Evolutionary conservation across 2,888 invertebrate genomes (phyloP).

Genomic region (Yponomeuta malinellus): DNA sequence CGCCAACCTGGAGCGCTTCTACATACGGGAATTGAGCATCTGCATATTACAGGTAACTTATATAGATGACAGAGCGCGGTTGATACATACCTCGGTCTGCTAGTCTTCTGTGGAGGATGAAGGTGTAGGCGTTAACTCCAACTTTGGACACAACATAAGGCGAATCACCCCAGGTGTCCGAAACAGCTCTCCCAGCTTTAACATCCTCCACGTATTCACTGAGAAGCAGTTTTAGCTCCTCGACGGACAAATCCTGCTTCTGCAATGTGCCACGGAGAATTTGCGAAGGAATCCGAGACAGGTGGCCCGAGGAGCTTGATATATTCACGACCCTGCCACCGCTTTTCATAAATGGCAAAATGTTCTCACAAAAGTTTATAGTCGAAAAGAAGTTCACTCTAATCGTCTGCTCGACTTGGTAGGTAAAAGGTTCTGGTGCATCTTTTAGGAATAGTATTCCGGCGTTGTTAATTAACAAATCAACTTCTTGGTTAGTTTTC

Average conservation of each 20-base stretch:
- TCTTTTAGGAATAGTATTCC: constrained; percentile 66
- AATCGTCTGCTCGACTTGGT: constrained; percentile 54
- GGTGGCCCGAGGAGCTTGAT: constrained; percentile 81
- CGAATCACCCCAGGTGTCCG: constrained; percentile 75
- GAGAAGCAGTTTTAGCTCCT: constrained; percentile 75
- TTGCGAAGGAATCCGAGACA: constrained; percentile 76
- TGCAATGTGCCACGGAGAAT: constrained; percentile 64
- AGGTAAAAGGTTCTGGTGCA: constrained; percentile 33
- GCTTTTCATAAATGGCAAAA: constrained; percentile 80
- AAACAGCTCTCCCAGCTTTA: constrained; percentile 36
- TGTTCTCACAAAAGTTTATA: constrained; percentile 66
- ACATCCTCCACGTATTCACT: constrained; percentile 78
- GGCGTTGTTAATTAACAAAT: constrained; percentile 85
- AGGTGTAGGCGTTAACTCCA: constrained; percentile 81
- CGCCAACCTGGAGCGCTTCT: no score
- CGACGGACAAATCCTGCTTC: constrained; percentile 66
- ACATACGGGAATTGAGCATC: no score
- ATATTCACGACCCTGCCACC: constrained; percentile 84
- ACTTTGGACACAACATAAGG: constrained; percentile 85
- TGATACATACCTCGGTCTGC: constrained; percentile 37
- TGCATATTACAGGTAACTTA: no score
- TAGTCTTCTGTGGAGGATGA: constrained; percentile 76
- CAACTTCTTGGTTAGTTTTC: constrained; percentile 76
- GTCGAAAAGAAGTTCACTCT: constrained; percentile 51
- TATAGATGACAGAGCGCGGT: no score